phyloP scores from a whole-genome alignment of 2,797 vertebrate genomes.

The Hypotaenidia philippensis region DNA sequence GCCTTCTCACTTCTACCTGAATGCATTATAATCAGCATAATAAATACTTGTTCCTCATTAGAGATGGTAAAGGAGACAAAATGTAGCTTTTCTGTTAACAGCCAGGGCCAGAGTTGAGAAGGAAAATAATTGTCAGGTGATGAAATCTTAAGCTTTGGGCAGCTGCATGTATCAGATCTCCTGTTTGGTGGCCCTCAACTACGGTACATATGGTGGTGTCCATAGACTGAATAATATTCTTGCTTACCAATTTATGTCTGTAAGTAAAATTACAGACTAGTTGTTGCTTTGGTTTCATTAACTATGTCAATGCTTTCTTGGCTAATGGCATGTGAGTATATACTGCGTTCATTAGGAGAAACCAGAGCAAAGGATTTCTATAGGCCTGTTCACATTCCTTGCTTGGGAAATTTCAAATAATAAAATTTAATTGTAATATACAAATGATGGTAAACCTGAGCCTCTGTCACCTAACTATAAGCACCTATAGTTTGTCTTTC shows the following conservation, averaged over 20 bases:
- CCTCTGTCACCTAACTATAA: background rate
- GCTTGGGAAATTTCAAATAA: background rate
- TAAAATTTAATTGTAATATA: background rate
- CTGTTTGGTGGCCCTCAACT: background rate
- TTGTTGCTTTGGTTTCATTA: background rate
- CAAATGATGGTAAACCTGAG: background rate
- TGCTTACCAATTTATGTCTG: background rate
- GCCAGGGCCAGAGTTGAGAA: background rate
- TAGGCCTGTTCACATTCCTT: background rate
- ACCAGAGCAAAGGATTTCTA: background rate
- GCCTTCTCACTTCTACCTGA: background rate
- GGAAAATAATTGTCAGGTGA: background rate
- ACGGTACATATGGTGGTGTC: background rate
- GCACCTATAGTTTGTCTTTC: background rate
- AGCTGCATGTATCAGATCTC: background rate
- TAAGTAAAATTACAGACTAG: background rate
- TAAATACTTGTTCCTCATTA: background rate
- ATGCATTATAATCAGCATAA: background rate
- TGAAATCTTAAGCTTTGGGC: background rate
- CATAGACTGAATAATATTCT: background rate
- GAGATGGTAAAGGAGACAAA: background rate
- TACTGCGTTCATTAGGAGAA: background rate
- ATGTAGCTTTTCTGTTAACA: background rate
- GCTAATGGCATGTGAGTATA: background rate
- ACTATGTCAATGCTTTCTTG: background rate